A percentile compares a stretch with the other conserved stretches of the same genome.
Evolutionary conservation across 1,140 invertebrate species (phyloP).

Genomic region (Ceratina japonica): DNA sequence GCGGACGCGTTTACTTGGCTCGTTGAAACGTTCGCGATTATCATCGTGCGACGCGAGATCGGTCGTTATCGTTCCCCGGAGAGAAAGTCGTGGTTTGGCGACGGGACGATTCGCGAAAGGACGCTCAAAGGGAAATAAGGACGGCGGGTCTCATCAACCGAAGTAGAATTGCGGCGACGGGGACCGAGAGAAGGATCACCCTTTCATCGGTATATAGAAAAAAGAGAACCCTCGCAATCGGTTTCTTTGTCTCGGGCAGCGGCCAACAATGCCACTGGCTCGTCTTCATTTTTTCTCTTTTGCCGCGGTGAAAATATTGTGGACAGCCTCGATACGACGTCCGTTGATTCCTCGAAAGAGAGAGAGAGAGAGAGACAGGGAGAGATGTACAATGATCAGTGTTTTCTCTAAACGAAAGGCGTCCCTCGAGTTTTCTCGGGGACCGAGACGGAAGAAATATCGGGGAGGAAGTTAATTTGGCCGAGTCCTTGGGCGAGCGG

Average conservation of each 20-base stretch:
- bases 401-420: no score
- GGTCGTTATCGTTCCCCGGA: conserved; percentile 11
- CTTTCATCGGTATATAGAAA: conserved; percentile 9
- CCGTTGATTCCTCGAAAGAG: not conserved
- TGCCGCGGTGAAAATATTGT: conserved; percentile 20
- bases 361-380: no score
- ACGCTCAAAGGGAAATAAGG: conserved; percentile 50
- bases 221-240: conserved; percentile 49
- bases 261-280: conserved; percentile 32
- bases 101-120: conserved; percentile 6
- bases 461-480: conserved; percentile 17
- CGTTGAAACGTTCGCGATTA: conserved; percentile 23
- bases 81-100: not conserved
- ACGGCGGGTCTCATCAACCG: conserved; percentile 68
- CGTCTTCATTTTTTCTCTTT: not conserved
- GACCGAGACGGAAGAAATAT: not conserved
- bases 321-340: not conserved
- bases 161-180: conserved; percentile 58
- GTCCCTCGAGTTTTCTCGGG: not conserved
- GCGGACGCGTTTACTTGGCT: not conserved
- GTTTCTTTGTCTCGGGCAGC: conserved; percentile 53
- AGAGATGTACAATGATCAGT: no score
- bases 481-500: not conserved
- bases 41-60: not conserved
- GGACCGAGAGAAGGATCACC: conserved; percentile 2